These are phyloP conservation scores for Disparrhopalites patrizii DNA, from an alignment of 2,888 invertebrate genomes.

Conservation along the genomic window DNA sequence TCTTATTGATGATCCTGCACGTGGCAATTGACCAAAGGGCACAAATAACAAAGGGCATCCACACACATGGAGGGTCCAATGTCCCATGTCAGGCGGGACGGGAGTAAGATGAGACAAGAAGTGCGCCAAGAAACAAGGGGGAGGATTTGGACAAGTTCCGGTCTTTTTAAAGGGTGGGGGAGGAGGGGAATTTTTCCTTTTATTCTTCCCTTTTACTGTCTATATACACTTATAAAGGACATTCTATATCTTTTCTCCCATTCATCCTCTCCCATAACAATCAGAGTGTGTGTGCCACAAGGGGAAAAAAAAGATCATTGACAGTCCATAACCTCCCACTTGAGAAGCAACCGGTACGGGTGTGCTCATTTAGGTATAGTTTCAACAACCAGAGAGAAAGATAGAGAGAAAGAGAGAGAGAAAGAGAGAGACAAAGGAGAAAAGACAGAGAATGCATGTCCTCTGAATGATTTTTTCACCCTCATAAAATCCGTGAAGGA, in stretches of 20 bases:
- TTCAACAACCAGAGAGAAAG: background rate
- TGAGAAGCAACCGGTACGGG: no score
- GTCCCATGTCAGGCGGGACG: no score
- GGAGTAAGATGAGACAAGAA: slow-evolving; percentile 24
- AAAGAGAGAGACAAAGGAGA: background rate
- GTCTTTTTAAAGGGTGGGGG: no score
- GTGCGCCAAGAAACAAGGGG: slow-evolving; percentile 14
- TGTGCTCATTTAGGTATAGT: background rate
- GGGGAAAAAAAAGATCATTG: no score
- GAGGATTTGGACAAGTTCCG: slow-evolving; percentile 9
- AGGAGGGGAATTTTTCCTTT: background rate
- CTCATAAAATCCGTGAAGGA: no score
- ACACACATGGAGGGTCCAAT: no score
- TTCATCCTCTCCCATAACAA: background rate
- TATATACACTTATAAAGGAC: background rate
- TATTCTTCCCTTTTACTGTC: background rate
- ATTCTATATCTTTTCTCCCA: background rate
- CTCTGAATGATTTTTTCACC: no score
- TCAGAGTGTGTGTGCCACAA: no score
- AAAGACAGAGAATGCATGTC: no score
- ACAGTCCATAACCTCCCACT: no score
- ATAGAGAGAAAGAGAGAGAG: background rate
- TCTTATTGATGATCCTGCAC: background rate
- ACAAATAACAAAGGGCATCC: no score
- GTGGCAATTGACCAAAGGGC: slow-evolving; percentile 10